Evolutionary conservation across 1,140 invertebrate genomes (phyloP), one percentile per base, ranked within the genome.

Genomic region (Ditylenchus dipsaci): DNA sequence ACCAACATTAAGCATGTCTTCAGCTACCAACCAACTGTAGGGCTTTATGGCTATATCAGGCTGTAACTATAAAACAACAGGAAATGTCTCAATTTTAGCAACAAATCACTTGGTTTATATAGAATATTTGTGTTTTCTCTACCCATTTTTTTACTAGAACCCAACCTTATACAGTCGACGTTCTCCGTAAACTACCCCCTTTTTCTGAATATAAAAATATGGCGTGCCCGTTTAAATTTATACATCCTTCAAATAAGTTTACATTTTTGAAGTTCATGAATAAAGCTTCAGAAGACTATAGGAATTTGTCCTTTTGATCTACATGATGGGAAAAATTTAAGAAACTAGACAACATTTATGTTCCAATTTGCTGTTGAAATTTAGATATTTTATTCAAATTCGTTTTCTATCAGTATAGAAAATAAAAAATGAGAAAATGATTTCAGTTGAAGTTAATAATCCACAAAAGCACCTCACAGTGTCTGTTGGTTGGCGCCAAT

Each of bases 21-120:
- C 59, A 57, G 26, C 29, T 75, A 73, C 58, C 45, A 72, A 30
- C 33, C 75, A 68, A 58, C 42, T 15, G 70, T 75, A 26, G 42
- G 58, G 7, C 13, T 45, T 45, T 45, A 45, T 45, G n/a, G n/a
- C 43, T n/a, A 45, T 45, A 13, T 45, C n/a, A 45, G 11, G 43
- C 11, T 45, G n/a, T n/a, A 45, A 11, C 11, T n/a, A 45, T 45
- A 45, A 13, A 13, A 45, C 43, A n/a, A 45, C 43, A 45, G 43
- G 43, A 45, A 11, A 45, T 45, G 11, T 45, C 43, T n/a, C 43
- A 13, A 45, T 45, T 11, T 13, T 11, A n/a, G 43, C n/a, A 45
- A 45, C 43, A 45, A n/a, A 13, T 11, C n/a, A 45, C n/a, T 11
- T 45, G n/a, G 43, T 45, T 11, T 13, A 45, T 45, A 45, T 45